Conservation (phyloP, 1,140 invertebrate genomes). For the Coenobita brevimanus region DNA sequence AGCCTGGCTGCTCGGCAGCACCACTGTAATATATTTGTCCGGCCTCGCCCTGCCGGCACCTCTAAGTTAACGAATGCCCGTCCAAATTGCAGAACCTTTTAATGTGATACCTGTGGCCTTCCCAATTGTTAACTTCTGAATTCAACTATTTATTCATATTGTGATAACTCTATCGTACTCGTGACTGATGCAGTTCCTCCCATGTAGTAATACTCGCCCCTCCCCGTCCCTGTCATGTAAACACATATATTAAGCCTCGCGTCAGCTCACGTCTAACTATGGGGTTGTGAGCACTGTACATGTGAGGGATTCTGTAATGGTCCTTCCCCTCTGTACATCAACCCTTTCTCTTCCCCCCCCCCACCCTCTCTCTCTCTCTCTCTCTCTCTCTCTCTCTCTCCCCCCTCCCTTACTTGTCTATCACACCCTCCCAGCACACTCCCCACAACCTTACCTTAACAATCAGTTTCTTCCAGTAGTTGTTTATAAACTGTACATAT, state of each 20-base stretch:
- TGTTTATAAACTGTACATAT: no score
- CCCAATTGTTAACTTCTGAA: conserved; percentile 52
- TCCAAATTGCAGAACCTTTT: conserved; percentile 57
- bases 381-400: neutral
- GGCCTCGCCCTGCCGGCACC: neutral
- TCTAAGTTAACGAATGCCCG: conserved; percentile 45
- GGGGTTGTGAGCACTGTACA: no score
- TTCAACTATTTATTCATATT: conserved; percentile 47
- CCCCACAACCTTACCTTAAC: no score
- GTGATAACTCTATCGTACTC: conserved; percentile 4
- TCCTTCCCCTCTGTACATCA: neutral
- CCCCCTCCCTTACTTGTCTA: neutral
- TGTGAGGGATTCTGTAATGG: no score
- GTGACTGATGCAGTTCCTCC: no score
- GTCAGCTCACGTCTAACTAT: no score
- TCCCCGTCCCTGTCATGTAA: no score
- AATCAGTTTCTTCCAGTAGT: no score
- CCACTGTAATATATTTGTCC: no score
- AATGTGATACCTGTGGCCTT: conserved; percentile 65
- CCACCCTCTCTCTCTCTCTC: neutral
- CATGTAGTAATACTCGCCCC: no score
- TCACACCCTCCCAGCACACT: neutral
- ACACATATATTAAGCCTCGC: no score
- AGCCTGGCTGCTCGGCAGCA: conserved; percentile 26
- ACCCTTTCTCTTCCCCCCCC: neutral